A percentile compares a stretch with the other conserved stretches of the same genome.
Conservation (phyloP, 2,113 vertebrate species). For the Chloropsis hardwickii region DNA sequence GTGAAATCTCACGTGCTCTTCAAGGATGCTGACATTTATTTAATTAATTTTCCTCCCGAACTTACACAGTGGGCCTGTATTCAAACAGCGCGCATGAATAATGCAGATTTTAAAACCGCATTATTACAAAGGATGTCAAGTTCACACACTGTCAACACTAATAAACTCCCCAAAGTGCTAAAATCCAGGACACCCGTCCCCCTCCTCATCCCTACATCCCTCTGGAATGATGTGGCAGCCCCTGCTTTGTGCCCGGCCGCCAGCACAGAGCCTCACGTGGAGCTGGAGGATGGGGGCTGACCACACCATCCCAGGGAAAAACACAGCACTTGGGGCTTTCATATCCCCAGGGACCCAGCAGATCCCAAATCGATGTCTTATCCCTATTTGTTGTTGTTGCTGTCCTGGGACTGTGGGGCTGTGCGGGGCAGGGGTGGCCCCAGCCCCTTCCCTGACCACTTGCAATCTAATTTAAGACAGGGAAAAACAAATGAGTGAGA, state of each 20-base stretch:
- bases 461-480: constrained; percentile 56
- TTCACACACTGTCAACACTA: constrained; percentile 72
- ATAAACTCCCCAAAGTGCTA: constrained; percentile 67
- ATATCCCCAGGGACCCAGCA: not conserved
- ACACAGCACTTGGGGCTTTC: not conserved
- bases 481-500: constrained; percentile 44
- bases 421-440: not conserved
- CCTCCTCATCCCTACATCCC: not conserved
- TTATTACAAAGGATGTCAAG: constrained; percentile 71
- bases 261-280: not conserved
- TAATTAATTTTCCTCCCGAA: constrained; percentile 59
- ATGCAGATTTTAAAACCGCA: constrained; percentile 64
- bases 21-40: constrained; percentile 62
- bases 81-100: constrained; percentile 58
- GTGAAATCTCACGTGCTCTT: constrained; percentile 36
- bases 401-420: not conserved
- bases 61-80: constrained; percentile 59
- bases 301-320: not conserved
- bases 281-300: not conserved
- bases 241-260: not conserved
- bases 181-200: constrained; percentile 43
- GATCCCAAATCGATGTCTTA: not conserved
- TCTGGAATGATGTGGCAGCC: not conserved
- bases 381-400: not conserved
- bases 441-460: not conserved